These are phyloP conservation scores for Lichenostomus cassidix DNA, from an alignment of 2,113 vertebrate genomes.

Conservation along the genomic window DNA sequence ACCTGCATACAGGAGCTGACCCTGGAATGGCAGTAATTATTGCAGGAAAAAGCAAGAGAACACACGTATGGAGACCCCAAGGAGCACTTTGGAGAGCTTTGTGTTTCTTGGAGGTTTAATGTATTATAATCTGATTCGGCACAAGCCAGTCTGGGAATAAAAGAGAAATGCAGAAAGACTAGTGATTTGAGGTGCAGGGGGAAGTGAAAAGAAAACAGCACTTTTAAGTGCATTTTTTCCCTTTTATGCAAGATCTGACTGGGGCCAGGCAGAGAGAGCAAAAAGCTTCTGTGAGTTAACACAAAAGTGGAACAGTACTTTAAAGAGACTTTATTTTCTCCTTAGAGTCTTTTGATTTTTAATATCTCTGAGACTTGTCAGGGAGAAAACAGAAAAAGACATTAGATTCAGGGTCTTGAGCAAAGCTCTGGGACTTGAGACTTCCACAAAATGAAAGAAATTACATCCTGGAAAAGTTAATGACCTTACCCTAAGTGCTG, in stretches of 20 bases:
- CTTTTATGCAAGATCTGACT: conserved; percentile 55
- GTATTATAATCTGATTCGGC: conserved; percentile 69
- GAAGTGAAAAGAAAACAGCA: conserved; percentile 46
- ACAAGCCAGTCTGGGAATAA: conserved; percentile 66
- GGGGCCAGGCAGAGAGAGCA: conserved; percentile 40
- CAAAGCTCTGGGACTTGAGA: conserved; percentile 50
- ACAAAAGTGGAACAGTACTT: conserved; percentile 48
- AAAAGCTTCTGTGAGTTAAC: conserved; percentile 55
- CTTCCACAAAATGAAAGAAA: conserved; percentile 42
- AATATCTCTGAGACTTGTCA: conserved; percentile 64
- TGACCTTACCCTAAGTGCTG: background rate
- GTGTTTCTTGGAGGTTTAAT: conserved; percentile 67
- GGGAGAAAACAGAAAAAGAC: conserved; percentile 53
- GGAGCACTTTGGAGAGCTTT: conserved; percentile 66
- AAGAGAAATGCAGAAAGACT: conserved; percentile 62
- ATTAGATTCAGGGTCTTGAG: conserved; percentile 36
- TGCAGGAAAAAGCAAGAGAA: background rate
- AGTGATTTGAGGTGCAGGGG: conserved; percentile 49
- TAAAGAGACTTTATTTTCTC: conserved; percentile 61
- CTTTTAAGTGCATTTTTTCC: conserved; percentile 52
- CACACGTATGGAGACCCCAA: background rate
- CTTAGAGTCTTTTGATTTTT: conserved; percentile 67
- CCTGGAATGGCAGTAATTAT: conserved; percentile 33
- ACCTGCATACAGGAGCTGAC: background rate
- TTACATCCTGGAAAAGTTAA: conserved; percentile 31